A percentile compares a stretch with the other conserved stretches of the same genome.
Conservation (phyloP, 2,888 invertebrate species). For the Scaptomyza parva region DNA sequence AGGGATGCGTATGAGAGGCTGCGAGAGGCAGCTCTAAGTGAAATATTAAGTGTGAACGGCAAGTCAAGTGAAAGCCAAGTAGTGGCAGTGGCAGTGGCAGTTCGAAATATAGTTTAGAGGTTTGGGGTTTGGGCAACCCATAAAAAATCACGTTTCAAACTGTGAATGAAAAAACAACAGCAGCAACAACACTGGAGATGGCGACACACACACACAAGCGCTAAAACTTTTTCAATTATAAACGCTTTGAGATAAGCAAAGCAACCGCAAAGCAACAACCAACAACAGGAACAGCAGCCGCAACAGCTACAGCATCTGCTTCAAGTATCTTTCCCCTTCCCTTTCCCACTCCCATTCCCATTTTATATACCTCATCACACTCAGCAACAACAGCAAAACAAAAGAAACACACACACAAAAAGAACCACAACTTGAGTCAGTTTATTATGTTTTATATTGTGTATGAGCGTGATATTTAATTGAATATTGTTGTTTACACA, state of each 20-base stretch:
- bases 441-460: slow-evolving; percentile 50
- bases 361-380: not conserved
- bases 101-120: no score
- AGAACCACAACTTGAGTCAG: slow-evolving; percentile 38
- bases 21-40: slow-evolving; percentile 38
- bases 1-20: not conserved
- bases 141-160: no score
- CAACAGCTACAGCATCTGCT: slow-evolving; percentile 19
- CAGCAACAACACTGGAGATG: no score
- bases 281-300: slow-evolving; percentile 12
- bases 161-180: no score
- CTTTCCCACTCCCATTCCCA: not conserved
- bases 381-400: slow-evolving; percentile 12
- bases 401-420: slow-evolving; percentile 15
- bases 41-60: slow-evolving; percentile 68
- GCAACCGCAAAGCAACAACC: slow-evolving; percentile 46
- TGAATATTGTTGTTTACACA: slow-evolving; percentile 59
- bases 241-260: slow-evolving; percentile 58
- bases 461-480: slow-evolving; percentile 53
- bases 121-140: no score
- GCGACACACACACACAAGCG: slow-evolving; percentile 58
- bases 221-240: slow-evolving; percentile 74
- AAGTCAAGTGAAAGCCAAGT: slow-evolving; percentile 47
- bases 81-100: slow-evolving; percentile 13
- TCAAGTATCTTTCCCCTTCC: slow-evolving; percentile 19